Evolutionary conservation across 1,140 invertebrate species (phyloP).

Genomic region (Hycleus cichorii): DNA sequence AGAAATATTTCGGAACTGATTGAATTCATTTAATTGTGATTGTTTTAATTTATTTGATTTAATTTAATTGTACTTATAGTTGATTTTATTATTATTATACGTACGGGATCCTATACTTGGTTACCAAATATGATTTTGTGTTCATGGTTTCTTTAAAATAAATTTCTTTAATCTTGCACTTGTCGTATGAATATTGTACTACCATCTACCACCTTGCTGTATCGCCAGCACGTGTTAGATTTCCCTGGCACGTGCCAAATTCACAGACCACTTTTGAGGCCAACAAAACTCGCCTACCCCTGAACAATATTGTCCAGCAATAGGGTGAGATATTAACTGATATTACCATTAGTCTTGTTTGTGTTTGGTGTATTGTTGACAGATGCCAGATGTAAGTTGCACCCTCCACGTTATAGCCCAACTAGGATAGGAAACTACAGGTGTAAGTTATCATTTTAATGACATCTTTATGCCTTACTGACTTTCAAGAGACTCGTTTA

Average conservation of each 20-base stretch:
- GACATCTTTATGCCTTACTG: slow-evolving; percentile 29
- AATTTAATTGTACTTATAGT: not conserved
- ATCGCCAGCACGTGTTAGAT: slow-evolving; percentile 10
- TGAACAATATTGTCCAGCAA: not conserved
- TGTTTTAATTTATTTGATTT: not conserved
- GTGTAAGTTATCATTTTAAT: slow-evolving; percentile 21
- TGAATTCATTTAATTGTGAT: slow-evolving; percentile 43
- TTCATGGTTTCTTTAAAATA: no score
- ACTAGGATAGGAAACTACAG: slow-evolving; percentile 20
- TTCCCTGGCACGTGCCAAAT: slow-evolving; percentile 29
- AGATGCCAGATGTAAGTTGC: slow-evolving; percentile 9
- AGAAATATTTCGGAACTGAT: slow-evolving; percentile 98
- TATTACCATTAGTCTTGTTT: not conserved
- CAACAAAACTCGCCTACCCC: not conserved
- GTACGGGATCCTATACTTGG: no score
- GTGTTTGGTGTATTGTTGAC: slow-evolving; percentile 8
- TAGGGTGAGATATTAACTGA: not conserved
- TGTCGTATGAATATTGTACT: not conserved
- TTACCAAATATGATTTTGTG: no score
- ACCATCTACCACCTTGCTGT: slow-evolving; percentile 13
- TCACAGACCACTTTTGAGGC: slow-evolving; percentile 6
- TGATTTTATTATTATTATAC: no score
- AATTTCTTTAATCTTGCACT: not conserved
- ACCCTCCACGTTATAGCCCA: not conserved
- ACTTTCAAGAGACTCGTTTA: slow-evolving; percentile 3